These are phyloP conservation scores for Tetranychus truncatus DNA, from an alignment of 2,888 invertebrate genomes.

Conservation along the genomic window DNA sequence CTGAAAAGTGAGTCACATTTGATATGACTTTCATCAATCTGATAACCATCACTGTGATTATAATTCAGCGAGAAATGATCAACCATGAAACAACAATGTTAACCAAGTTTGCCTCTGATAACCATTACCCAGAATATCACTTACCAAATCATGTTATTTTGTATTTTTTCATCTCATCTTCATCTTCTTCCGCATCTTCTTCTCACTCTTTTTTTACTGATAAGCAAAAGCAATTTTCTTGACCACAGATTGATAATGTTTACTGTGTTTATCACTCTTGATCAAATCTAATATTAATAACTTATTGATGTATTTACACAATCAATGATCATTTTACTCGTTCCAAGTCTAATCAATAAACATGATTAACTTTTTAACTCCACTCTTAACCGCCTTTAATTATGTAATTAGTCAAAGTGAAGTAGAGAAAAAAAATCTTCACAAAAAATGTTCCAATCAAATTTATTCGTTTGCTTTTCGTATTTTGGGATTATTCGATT, in stretches of 20 bases:
- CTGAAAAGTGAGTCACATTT: neutral
- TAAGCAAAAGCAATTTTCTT: neutral
- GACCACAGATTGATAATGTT: slow-evolving; percentile 1
- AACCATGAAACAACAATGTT: neutral
- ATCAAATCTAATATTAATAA: neutral
- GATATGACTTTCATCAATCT: neutral
- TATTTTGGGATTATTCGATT: no score
- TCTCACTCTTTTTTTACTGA: neutral
- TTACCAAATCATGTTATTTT: neutral
- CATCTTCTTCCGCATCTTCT: neutral
- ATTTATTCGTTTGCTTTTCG: no score
- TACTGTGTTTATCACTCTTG: neutral
- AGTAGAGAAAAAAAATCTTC: no score
- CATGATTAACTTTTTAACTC: no score
- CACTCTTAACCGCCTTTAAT: no score
- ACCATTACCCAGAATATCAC: neutral
- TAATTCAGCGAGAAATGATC: neutral
- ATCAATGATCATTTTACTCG: neutral
- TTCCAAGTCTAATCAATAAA: no score
- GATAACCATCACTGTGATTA: neutral
- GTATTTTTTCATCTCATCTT: neutral
- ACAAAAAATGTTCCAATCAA: no score
- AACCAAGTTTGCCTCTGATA: neutral
- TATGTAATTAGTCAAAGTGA: no score
- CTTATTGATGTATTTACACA: neutral